Conservation (phyloP, 2,113 vertebrate genomes). For the Labrus mixtus region DNA sequence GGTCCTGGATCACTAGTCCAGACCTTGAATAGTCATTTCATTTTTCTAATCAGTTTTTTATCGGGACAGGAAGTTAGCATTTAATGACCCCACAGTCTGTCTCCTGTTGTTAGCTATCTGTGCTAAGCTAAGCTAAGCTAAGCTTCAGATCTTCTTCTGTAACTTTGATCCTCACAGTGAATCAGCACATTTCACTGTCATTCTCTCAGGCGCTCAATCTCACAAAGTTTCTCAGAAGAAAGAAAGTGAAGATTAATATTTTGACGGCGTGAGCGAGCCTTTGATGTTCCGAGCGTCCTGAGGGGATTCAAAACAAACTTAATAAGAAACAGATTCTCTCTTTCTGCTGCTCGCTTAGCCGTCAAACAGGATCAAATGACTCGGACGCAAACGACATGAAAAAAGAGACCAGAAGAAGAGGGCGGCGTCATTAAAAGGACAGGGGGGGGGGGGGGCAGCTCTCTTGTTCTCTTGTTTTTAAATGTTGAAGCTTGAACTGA, state of each 20-base stretch:
- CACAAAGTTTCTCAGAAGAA: slow-evolving; percentile 6
- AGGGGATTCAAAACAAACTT: slow-evolving; percentile 24
- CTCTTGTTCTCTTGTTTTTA: too few species aligned
- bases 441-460: slow-evolving; percentile 22
- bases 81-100: too few species aligned
- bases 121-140: too few species aligned
- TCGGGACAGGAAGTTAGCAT: too few species aligned
- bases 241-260: slow-evolving; percentile 11
- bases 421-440: slow-evolving; percentile 26
- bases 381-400: slow-evolving; percentile 20
- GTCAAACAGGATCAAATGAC: slow-evolving; percentile 13
- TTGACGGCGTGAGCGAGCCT: slow-evolving; percentile 21
- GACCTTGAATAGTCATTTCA: too few species aligned
- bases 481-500: too few species aligned
- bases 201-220: neutral
- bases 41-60: too few species aligned
- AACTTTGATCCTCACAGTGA: neutral
- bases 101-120: too few species aligned
- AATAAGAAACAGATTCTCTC: slow-evolving; percentile 4
- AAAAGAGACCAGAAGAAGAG: slow-evolving; percentile 1
- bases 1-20: too few species aligned
- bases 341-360: neutral
- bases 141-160: slow-evolving; percentile 5
- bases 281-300: slow-evolving; percentile 18
- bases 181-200: neutral